A percentile compares a stretch with the other conserved stretches of the same genome.
phyloP scores from a whole-genome alignment of 2,113 vertebrate species.

The Gallinago media region DNA sequence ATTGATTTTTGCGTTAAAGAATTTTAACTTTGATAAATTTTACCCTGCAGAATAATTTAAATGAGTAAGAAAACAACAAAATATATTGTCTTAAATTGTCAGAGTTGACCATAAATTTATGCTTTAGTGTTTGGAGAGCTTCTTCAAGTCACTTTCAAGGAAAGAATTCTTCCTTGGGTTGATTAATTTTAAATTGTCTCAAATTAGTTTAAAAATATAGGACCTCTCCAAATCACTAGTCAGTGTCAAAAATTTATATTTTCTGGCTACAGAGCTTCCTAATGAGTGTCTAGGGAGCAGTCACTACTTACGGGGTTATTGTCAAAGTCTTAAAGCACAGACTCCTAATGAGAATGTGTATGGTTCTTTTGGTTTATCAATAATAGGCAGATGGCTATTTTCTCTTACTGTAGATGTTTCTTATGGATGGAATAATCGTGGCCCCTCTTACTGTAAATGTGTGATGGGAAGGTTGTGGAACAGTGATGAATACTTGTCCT shows the following conservation, averaged over 20 bases:
- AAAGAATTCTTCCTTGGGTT: not conserved
- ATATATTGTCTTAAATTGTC: not conserved
- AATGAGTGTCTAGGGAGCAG: not conserved
- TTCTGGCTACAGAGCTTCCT: not conserved
- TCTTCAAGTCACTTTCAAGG: not conserved
- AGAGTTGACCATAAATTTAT: not conserved
- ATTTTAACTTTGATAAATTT: not conserved
- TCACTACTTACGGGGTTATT: not conserved
- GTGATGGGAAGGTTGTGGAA: not conserved
- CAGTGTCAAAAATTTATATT: not conserved
- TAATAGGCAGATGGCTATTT: not conserved
- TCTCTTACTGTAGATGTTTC: not conserved
- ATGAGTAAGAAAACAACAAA: not conserved
- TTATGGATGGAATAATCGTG: not conserved
- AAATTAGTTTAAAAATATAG: not conserved
- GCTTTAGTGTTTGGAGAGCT: not conserved
- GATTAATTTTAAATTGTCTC: not conserved
- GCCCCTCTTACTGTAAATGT: not conserved
- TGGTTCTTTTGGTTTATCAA: not conserved
- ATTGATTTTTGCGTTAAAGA: constrained; percentile 18
- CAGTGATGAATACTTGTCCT: not conserved
- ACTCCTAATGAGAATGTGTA: not conserved
- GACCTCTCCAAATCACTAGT: not conserved
- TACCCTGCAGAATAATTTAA: not conserved
- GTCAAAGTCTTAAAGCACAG: not conserved